These are phyloP conservation scores for Aurelia aurita complex sp. Pacific DNA, from an alignment of 30 jellyfish, hydroid and myxozoan species.

Conservation along the genomic window DNA sequence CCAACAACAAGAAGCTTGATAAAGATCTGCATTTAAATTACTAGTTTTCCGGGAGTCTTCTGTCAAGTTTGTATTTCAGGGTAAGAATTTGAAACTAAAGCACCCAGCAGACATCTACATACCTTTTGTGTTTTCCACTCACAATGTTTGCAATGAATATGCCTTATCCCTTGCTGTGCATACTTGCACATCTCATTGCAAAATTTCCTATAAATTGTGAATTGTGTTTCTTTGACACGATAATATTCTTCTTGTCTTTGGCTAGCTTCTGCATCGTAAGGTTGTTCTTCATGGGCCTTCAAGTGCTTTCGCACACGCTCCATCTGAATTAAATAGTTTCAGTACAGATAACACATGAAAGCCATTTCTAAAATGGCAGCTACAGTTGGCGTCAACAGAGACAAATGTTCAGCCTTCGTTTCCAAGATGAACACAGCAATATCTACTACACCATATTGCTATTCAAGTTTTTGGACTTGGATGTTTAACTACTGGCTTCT, in stretches of 20 bases:
- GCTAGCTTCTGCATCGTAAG: constrained; percentile 47
- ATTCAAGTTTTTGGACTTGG: no score
- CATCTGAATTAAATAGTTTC: constrained; percentile 40
- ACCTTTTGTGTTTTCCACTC: constrained; percentile 75
- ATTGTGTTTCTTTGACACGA: constrained; percentile 60
- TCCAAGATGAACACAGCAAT: background rate
- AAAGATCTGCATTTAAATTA: no score
- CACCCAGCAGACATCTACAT: background rate
- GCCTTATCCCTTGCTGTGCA: constrained; percentile 70
- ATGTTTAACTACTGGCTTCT: no score
- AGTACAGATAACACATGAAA: no score
- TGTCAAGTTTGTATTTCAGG: no score
- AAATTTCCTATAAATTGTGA: constrained; percentile 37
- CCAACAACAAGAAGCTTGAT: no score
- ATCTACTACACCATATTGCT: no score
- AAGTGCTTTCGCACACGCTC: constrained; percentile 56
- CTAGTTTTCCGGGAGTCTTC: no score
- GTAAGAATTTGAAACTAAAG: no score
- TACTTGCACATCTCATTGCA: constrained; percentile 75
- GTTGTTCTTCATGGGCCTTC: constrained; percentile 54
- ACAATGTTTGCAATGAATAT: constrained; percentile 72
- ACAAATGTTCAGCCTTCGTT: background rate
- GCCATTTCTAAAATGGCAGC: no score
- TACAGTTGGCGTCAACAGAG: no score
- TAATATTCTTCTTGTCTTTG: constrained; percentile 54